Conservation (phyloP, 1,140 invertebrate species). For the Macrosteles quadrilineatus region DNA sequence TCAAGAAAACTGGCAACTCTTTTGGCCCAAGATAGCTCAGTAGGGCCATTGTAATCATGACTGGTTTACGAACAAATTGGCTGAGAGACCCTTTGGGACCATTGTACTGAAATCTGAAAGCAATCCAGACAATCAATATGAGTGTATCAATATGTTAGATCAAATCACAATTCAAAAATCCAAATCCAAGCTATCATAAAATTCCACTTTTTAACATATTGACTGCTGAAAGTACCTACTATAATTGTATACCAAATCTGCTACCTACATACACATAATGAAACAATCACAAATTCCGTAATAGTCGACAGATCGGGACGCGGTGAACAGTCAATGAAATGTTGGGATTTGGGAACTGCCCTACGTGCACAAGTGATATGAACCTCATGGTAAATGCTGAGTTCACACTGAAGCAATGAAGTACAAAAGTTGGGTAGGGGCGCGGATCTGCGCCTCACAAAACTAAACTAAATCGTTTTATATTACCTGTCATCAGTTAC, state of each 20-base stretch:
- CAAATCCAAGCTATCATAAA: background rate
- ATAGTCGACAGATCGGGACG: too few species aligned
- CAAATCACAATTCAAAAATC: background rate
- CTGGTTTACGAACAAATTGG: conserved; percentile 56
- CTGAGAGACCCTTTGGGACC: conserved; percentile 50
- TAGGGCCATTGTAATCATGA: conserved; percentile 52
- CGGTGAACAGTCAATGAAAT: too few species aligned
- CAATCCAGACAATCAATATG: background rate
- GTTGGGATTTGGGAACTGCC: too few species aligned
- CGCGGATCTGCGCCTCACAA: too few species aligned
- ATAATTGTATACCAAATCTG: background rate
- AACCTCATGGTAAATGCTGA: too few species aligned
- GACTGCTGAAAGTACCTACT: background rate
- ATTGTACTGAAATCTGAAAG: conserved; percentile 54
- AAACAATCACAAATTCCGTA: too few species aligned
- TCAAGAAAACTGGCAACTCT: conserved; percentile 36
- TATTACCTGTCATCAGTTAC: too few species aligned
- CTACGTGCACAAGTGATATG: too few species aligned
- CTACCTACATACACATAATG: background rate
- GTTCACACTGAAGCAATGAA: too few species aligned
- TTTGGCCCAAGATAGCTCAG: conserved; percentile 50
- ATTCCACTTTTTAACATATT: background rate
- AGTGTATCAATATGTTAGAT: background rate
- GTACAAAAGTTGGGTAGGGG: too few species aligned
- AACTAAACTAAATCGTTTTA: too few species aligned